phyloP scores from a whole-genome alignment of 1,140 invertebrate genomes.

The Ceratosolen solmsi region DNA sequence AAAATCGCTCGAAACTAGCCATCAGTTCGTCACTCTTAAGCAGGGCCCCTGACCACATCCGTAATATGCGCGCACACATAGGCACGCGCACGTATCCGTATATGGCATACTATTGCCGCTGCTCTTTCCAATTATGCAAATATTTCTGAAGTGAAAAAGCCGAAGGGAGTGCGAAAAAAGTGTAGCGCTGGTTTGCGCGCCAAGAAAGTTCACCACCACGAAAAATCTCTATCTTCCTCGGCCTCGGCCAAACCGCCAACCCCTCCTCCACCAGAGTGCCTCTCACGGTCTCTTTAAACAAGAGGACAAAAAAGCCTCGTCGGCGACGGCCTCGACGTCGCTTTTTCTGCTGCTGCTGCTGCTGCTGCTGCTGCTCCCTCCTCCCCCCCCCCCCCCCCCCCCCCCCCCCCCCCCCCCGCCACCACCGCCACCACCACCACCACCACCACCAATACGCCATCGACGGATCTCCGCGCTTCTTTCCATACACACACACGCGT shows the following conservation, averaged over 20 bases:
- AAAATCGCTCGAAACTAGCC: not conserved
- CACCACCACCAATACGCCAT: not conserved
- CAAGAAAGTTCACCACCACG: slow-evolving; percentile 35
- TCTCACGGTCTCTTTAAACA: slow-evolving; percentile 33
- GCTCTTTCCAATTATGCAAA: slow-evolving; percentile 47
- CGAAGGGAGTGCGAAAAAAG: slow-evolving; percentile 40
- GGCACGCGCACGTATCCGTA: not conserved
- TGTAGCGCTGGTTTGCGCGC: slow-evolving; percentile 26
- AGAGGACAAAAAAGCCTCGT: slow-evolving; percentile 11
- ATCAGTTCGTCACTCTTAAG: not conserved
- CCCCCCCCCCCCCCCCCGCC: not conserved
- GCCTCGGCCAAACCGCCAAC: not conserved
- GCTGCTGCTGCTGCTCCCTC: not conserved
- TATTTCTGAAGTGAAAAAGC: slow-evolving; percentile 4
- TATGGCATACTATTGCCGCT: not conserved
- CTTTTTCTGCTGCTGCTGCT: not conserved
- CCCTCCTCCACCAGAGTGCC: too few species aligned
- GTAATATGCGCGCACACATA: not conserved
- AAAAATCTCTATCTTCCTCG: slow-evolving; percentile 36
- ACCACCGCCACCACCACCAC: not conserved
- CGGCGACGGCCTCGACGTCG: slow-evolving; percentile 20
- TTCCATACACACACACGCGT: slow-evolving; percentile 3
- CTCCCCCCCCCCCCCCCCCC: not conserved
- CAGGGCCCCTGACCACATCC: not conserved
- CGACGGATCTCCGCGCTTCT: too few species aligned